A percentile compares a stretch with the other conserved stretches of the same genome.
These are phyloP conservation scores for Drosophila neoperkinsi DNA, from an alignment of 2,888 invertebrate genomes.

Conservation along the genomic window DNA sequence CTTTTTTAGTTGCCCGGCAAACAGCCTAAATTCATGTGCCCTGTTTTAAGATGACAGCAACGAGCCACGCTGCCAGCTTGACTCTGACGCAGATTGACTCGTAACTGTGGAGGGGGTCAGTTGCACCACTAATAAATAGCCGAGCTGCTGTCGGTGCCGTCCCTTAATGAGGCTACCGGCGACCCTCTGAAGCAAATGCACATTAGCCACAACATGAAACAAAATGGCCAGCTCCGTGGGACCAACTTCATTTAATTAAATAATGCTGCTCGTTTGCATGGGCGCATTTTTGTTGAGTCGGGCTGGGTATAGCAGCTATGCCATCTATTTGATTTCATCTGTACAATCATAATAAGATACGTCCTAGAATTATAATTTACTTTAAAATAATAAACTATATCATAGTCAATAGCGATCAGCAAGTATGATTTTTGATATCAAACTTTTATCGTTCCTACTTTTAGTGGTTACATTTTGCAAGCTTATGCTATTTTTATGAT, in stretches of 20 bases:
- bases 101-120: constrained; percentile 11
- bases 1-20: constrained; percentile 14
- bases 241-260: constrained; percentile 64
- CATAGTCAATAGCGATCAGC: not conserved
- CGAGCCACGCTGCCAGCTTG: constrained; percentile 11
- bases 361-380: not conserved
- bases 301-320: not conserved
- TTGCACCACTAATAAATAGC: constrained; percentile 43
- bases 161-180: constrained; percentile 50
- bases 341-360: not conserved
- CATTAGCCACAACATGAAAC: constrained; percentile 32
- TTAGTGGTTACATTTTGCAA: too few species aligned
- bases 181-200: constrained; percentile 22
- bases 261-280: constrained; percentile 60
- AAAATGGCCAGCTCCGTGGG: constrained; percentile 23
- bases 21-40: constrained; percentile 54
- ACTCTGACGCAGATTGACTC: constrained; percentile 54
- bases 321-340: not conserved
- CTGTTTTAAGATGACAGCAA: constrained; percentile 47
- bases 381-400: not conserved
- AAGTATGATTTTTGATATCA: not conserved
- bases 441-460: not conserved
- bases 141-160: constrained; percentile 27
- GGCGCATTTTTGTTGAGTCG: constrained; percentile 2
- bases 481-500: too few species aligned